These are phyloP conservation scores for Oscheius sp. DNA, from an alignment of 2,888 invertebrate genomes.

Conservation along the genomic window DNA sequence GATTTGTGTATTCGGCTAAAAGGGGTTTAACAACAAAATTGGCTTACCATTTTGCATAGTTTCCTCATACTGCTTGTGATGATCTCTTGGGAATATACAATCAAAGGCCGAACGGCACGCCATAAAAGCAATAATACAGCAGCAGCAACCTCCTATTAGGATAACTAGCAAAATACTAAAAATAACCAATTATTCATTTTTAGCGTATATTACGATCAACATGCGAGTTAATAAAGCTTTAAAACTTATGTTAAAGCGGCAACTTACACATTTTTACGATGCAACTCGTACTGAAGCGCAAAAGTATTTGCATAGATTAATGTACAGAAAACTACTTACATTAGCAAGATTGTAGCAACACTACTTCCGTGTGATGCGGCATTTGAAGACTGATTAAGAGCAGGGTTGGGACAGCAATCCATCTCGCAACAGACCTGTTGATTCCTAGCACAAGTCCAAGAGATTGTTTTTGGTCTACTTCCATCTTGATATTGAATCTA, in stretches of 20 bases:
- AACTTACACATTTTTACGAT: background rate
- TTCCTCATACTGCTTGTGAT: conserved; percentile 35
- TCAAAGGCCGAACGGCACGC: conserved; percentile 61
- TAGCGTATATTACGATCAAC: background rate
- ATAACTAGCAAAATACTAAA: conserved; percentile 62
- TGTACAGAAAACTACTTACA: background rate
- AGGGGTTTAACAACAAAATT: background rate
- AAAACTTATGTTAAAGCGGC: background rate
- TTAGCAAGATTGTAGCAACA: conserved; percentile 11
- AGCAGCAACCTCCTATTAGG: conserved; percentile 61
- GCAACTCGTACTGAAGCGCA: background rate
- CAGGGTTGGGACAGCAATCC: conserved; percentile 63
- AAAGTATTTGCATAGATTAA: background rate
- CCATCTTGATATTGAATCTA: conserved; percentile 65
- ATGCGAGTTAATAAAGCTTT: background rate
- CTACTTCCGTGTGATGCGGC: background rate
- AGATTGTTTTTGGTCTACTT: conserved; percentile 60
- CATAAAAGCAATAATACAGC: conserved; percentile 58
- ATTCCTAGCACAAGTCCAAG: conserved; percentile 58
- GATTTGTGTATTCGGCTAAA: background rate
- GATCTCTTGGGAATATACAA: conserved; percentile 45
- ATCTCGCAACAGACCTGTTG: conserved; percentile 56
- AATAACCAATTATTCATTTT: background rate
- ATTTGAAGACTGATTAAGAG: background rate
- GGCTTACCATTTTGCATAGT: conserved; percentile 26